Evolutionary conservation across 2,113 vertebrate genomes (phyloP), one percentile per base, ranked within the genome.

Genomic region (Corydoras maculifer): DNA sequence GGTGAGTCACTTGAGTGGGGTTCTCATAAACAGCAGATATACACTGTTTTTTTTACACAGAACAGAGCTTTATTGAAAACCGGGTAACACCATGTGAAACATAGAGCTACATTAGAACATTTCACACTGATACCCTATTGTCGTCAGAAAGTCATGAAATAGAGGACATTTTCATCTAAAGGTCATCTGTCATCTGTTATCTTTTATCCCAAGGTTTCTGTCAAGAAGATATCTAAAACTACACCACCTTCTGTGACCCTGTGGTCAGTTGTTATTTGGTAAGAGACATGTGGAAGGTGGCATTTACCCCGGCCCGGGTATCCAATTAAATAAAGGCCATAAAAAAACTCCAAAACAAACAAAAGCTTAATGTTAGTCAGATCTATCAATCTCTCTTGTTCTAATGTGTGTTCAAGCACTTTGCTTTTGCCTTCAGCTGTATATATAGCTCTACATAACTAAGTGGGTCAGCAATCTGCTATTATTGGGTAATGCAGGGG

Each of bases 401-500:
- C 51, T 61, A 65, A 69, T 5, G 69, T 69, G 70, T 57, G 31
- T 58, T 70, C 43, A 6, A 59, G 60, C 64, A 69, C 65, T 69
- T 25, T 61, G 53, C 72, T 78, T 74, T 63, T 71, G 59, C 72
- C 72, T 74, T 74, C 67, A 75, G 72, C 76, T 30, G 64, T 49
- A 54, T 61, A 68, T 58, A 54, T 25, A 58, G 51, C 49, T 35
- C 62, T 29, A 13, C 25, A 14, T 50, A 69, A 59, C 72, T 78
- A 75, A 75, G 65, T 78, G 77, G 71, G 76, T 74, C 70, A 74
- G 72, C 50, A 8, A 57, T 58, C 53, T 78, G 58, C 66, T 12
- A 75, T 75, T 75, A 65, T 64, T 61, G 73, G 64, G 58, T 51
- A 60, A 71, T 63, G 62, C 51, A 51, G 43, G 12, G 66, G 53